Evolutionary conservation across 2,888 invertebrate species (phyloP), one percentile per base, ranked within the genome.

Genomic region (Pristionchus maxplancki): DNA sequence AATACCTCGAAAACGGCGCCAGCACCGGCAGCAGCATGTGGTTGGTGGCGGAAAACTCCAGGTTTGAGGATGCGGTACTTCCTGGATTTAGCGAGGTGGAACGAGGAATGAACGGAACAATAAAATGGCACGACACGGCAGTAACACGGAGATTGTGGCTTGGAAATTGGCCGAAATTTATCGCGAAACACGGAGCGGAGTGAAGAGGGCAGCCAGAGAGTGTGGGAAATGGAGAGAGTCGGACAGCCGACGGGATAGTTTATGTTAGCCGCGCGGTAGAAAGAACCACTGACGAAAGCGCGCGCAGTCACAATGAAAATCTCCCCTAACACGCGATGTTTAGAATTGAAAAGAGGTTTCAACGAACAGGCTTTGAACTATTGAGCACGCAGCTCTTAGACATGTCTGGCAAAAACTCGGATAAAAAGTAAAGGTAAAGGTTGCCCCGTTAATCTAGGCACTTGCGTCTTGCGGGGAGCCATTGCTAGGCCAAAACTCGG

Each of bases 1-100:
- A 78, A 78, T 78, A 78, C 78, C 78, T 78, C 48, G 24, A 8
- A 48, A 78, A 78, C n/a, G 44, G 78, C 78, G 78, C n/a, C 78
- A 78, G 44, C 20, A 44, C 44, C 40, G 78, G 44, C 78, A 78
- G 44, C 44, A 78, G 44, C 44, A 24, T 40, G n/a, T 48, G 44
- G 83, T 48, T 11, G 40, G 78, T 78, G 44, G 58, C 28, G 31
- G 58, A n/a, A 58, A 15, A 48, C 37, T 83, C 83, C 83, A 83
- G 58, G 50, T 53, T 78, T 71, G 71, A 71, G 37, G 71, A 11
- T 9, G 15, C 28, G 62, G 24, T 37, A 74, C 15, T 78, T 78
- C 78, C 78, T 83, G 83, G n/a, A 44, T 53, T 53, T 83, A 53
- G 83, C 83, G n/a, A 58, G 24, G 34, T 1, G 13, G n/a, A 31